phyloP scores from a whole-genome alignment of 2,113 vertebrate genomes.

The Eubucco bourcierii region DNA sequence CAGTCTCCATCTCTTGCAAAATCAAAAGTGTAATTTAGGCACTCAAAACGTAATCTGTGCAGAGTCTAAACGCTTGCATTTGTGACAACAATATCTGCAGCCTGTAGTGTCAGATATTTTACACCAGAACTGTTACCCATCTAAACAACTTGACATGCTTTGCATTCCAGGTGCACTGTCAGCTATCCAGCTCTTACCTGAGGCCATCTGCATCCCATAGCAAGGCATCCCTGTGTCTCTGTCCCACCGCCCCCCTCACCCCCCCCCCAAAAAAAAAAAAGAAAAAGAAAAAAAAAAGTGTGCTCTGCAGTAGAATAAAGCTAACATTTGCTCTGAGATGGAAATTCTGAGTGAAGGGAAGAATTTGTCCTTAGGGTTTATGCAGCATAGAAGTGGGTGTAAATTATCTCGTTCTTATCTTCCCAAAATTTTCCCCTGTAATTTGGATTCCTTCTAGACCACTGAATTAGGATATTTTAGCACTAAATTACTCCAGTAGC shows the following conservation, averaged over 20 bases:
- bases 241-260: too few relatives aligned
- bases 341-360: neutral
- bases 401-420: conserved; percentile 33
- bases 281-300: neutral
- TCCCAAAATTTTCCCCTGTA: neutral
- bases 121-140: neutral
- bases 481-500: neutral
- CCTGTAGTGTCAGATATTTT: neutral
- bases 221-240: neutral
- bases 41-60: neutral
- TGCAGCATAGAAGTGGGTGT: neutral
- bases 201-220: neutral
- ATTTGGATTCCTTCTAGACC: conserved; percentile 17
- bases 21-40: neutral
- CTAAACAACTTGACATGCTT: neutral
- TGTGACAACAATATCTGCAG: neutral
- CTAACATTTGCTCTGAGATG: neutral
- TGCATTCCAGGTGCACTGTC: neutral
- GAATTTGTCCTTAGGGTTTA: conserved; percentile 32
- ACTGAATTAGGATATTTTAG: neutral
- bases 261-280: too few relatives aligned
- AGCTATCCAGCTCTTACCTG: neutral
- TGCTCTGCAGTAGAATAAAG: neutral
- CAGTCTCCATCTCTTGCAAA: neutral
- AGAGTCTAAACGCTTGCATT: neutral